Percentiles rank a stretch among this genome's conserved stretches.
Evolutionary conservation across 2,888 invertebrate species (phyloP).

Genomic region (Amphimallon solstitiale): DNA sequence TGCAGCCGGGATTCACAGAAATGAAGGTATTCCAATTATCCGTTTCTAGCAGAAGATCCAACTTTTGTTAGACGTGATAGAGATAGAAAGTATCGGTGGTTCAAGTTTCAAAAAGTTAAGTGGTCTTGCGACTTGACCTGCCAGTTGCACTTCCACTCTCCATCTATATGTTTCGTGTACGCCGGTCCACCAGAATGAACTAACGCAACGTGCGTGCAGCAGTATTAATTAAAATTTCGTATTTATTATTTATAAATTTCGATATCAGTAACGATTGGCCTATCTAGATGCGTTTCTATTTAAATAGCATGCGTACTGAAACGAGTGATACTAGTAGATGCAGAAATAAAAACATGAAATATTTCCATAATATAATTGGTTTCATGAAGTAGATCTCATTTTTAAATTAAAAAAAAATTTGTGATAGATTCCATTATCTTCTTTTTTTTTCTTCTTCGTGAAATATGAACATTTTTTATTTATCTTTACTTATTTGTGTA

Average conservation of each 20-base stretch:
- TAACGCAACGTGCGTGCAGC: constrained; percentile 14
- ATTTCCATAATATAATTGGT: background rate
- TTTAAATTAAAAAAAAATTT: background rate
- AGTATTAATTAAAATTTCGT: constrained; percentile 8
- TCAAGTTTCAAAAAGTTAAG: constrained; percentile 37
- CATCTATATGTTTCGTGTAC: constrained; percentile 26
- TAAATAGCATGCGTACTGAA: constrained; percentile 18
- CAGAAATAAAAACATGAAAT: constrained; percentile 17
- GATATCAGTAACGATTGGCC: constrained; percentile 23
- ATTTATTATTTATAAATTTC: constrained; percentile 18
- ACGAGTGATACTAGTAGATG: constrained; percentile 2
- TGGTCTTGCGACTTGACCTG: constrained; percentile 39
- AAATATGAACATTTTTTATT: constrained; percentile 26
- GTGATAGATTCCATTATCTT: background rate
- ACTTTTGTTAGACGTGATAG: constrained; percentile 35
- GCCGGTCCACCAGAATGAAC: background rate
- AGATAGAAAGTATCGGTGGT: constrained; percentile 34
- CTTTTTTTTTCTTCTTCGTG: constrained; percentile 2
- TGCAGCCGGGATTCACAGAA: constrained; percentile 16
- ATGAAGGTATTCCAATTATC: constrained; percentile 36
- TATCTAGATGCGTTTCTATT: constrained; percentile 4
- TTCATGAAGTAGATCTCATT: constrained; percentile 21
- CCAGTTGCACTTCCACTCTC: constrained; percentile 34
- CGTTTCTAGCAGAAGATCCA: constrained; percentile 24
- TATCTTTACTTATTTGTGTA: constrained; percentile 13